phyloP scores from a whole-genome alignment of 2,113 vertebrate genomes.

The Salvelinus sp. region DNA sequence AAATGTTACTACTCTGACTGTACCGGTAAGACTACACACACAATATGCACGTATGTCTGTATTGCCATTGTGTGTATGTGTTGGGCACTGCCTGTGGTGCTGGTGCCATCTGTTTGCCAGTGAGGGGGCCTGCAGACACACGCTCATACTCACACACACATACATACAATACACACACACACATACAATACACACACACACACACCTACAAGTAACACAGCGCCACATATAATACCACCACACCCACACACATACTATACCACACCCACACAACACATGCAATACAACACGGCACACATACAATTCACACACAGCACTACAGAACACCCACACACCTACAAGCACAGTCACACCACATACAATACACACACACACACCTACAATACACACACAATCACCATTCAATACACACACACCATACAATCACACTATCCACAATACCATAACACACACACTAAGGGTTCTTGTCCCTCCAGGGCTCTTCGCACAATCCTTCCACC shows the following conservation, averaged over 20 bases:
- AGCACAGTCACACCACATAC: constrained; percentile 23
- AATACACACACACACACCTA: constrained; percentile 20
- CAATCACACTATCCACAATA: too few species aligned
- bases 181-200: constrained; percentile 24
- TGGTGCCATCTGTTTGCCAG: constrained; percentile 64
- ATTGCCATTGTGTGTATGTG: constrained; percentile 28
- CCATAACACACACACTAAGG: constrained; percentile 27
- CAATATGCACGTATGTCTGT: constrained; percentile 2
- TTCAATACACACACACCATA: constrained; percentile 19
- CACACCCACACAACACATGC: constrained; percentile 34
- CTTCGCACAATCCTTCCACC: constrained; percentile 24
- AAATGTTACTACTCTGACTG: constrained; percentile 77
- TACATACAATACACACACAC: constrained; percentile 21
- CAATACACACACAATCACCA: constrained; percentile 20
- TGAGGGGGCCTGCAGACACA: constrained; percentile 49
- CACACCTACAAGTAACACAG: constrained; percentile 26
- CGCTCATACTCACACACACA: constrained; percentile 22
- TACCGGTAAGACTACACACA: constrained; percentile 76
- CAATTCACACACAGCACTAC: not conserved
- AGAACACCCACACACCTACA: constrained; percentile 5
- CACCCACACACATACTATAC: constrained; percentile 25
- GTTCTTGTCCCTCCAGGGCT: constrained; percentile 32
- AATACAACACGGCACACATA: constrained; percentile 18
- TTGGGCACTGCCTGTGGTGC: constrained; percentile 54
- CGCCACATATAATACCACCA: constrained; percentile 15